These are phyloP conservation scores for Agonum fuliginosum DNA, from an alignment of 2,888 invertebrate species.

Conservation along the genomic window DNA sequence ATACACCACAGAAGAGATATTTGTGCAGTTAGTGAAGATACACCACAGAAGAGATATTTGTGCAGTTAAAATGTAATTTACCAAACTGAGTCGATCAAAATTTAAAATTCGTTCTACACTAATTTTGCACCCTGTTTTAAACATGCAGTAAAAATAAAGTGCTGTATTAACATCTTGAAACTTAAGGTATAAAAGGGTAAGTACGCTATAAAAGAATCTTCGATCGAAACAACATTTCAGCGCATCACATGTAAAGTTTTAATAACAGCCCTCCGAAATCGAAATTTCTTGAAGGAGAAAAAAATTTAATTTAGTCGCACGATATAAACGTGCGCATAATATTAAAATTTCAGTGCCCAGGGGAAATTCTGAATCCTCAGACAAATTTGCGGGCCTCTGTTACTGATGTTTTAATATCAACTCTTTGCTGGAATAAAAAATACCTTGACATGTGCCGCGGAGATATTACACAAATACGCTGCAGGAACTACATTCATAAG, in stretches of 20 bases:
- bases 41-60: too few species aligned
- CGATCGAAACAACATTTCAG: not conserved
- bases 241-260: constrained; percentile 33
- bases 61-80: too few species aligned
- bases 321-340: constrained; percentile 52
- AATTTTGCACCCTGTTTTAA: too few species aligned
- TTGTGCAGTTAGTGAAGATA: too few species aligned
- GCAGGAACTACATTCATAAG: constrained; percentile 27
- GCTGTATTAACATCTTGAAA: too few species aligned
- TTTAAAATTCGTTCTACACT: too few species aligned
- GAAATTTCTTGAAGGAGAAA: constrained; percentile 46
- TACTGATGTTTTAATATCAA: constrained; percentile 55
- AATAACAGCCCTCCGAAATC: constrained; percentile 36
- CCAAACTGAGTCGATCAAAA: too few species aligned
- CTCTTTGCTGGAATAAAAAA: constrained; percentile 49
- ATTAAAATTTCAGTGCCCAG: constrained; percentile 55
- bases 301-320: constrained; percentile 50
- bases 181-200: too few species aligned
- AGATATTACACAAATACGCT: constrained; percentile 40
- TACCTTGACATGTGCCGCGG: constrained; percentile 32
- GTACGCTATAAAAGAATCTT: not conserved
- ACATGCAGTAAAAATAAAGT: too few species aligned
- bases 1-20: too few species aligned
- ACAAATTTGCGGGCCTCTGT: constrained; percentile 48
- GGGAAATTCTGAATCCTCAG: constrained; percentile 51